Base-by-base conservation (phyloP, 2,888 invertebrate species). In the Oeneis ivallda region DNA sequence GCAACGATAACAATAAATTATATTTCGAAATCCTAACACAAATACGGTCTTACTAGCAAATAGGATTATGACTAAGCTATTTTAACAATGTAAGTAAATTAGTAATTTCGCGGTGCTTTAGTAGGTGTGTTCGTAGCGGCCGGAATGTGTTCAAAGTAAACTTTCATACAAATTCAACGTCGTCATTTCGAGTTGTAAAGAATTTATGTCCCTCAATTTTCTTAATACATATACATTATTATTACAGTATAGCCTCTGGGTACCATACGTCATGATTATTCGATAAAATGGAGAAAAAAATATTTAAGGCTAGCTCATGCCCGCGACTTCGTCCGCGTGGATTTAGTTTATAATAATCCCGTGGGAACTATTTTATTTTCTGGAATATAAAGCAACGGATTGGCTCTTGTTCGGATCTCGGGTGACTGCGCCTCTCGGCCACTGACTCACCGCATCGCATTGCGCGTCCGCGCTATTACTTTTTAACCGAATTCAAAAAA, bases 151-250 rank as follows among this genome's bases (percentile, higher is more conserved):
- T 13, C 13, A 19, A 39, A 19, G 17, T 19, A 17, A 56, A 56
- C 56, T 56, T 56, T 56, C 7, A 19, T 19, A 41, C 56, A 39
- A 41, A 56, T 56, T 56, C 19, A 17, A 26, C 7, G 19, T 41
- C 19, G 17, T 4, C 26, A 26, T 41, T 56, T 41, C 19, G 41
- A 13, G 54, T 56, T 56, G 39, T 41, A 56, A 39, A 56, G 39
- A 56, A 19, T 56, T 41, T 56, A 19, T 41, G 56, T 19, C 19
- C 19, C 19, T 41, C 41, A 56, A 39, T 41, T 54, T 56, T 41
- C 56, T 17, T 56, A 56, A 17, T 41, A 39, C 56, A 19, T 39
- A 39, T 11, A 50, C 17, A 19, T 37, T 54, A 41, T 41, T 19
- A 19, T 41, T 41, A 56, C 13, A 17, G 54, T 26, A 26, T 26